These are phyloP conservation scores for Caenorhabditis sp. DNA, from an alignment of 2,888 invertebrate species.

Conservation along the genomic window DNA sequence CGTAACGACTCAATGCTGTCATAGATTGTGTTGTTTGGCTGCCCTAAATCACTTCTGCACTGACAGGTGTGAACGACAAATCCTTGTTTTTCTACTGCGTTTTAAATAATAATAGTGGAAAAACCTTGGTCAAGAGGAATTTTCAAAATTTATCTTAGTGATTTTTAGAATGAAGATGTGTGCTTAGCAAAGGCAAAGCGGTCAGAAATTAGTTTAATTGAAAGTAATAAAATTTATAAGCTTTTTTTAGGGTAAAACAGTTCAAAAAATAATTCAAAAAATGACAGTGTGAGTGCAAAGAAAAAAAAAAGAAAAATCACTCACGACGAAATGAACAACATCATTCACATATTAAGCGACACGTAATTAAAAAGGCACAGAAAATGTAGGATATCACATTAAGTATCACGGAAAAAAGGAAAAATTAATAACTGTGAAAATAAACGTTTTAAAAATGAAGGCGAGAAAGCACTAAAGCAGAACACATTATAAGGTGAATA, in stretches of 20 bases:
- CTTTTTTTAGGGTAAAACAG: not conserved
- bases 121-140: not conserved
- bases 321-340: not conserved
- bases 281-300: conserved; percentile 13
- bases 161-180: conserved; percentile 16
- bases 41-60: too few relatives aligned
- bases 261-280: not conserved
- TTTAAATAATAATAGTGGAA: not conserved
- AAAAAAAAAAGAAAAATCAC: conserved; percentile 5
- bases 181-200: conserved; percentile 29
- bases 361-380: conserved; percentile 64
- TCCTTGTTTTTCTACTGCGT: too few relatives aligned
- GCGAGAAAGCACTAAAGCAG: conserved; percentile 47
- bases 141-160: too few relatives aligned
- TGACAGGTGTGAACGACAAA: too few relatives aligned
- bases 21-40: too few relatives aligned
- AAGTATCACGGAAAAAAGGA: conserved; percentile 31
- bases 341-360: conserved; percentile 32
- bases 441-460: conserved; percentile 7
- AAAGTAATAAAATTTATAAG: not conserved
- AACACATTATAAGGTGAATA: not conserved
- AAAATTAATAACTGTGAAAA: conserved; percentile 5
- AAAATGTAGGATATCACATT: conserved; percentile 54
- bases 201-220: not conserved
- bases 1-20: not conserved